phyloP scores from a whole-genome alignment of 1,140 invertebrate genomes.

The Anastatus disparis region DNA sequence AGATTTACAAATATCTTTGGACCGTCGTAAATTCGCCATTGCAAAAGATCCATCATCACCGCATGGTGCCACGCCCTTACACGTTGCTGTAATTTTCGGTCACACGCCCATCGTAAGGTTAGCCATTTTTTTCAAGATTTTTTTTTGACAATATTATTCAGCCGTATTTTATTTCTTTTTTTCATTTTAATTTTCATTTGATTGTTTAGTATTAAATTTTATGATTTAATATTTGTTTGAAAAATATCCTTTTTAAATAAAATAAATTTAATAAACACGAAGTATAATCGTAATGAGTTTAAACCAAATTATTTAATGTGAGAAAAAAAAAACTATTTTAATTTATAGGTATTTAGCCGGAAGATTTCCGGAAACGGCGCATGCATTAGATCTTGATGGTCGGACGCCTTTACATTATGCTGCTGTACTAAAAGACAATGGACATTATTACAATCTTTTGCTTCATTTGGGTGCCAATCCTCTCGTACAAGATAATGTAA shows the following conservation, averaged over 20 bases:
- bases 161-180: no score
- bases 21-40: constrained; percentile 90
- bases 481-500: constrained; percentile 84
- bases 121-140: no score
- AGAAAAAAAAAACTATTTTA: no score
- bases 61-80: constrained; percentile 90
- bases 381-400: constrained; percentile 80
- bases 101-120: constrained; percentile 72
- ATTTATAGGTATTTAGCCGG: constrained; percentile 62
- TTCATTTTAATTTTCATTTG: no score
- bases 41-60: constrained; percentile 83
- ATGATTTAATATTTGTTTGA: no score
- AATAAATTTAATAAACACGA: no score
- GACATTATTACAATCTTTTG: constrained; percentile 88
- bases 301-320: no score
- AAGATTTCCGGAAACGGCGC: constrained; percentile 86
- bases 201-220: no score
- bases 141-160: no score
- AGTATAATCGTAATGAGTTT: no score
- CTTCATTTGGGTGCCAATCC: constrained; percentile 86
- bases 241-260: no score
- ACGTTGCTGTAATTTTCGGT: constrained; percentile 89
- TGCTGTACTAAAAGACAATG: constrained; percentile 84
- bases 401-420: constrained; percentile 93
- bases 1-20: constrained; percentile 85